Conservation (phyloP, 2,113 vertebrate species). For the Telmatochromis sp. region DNA sequence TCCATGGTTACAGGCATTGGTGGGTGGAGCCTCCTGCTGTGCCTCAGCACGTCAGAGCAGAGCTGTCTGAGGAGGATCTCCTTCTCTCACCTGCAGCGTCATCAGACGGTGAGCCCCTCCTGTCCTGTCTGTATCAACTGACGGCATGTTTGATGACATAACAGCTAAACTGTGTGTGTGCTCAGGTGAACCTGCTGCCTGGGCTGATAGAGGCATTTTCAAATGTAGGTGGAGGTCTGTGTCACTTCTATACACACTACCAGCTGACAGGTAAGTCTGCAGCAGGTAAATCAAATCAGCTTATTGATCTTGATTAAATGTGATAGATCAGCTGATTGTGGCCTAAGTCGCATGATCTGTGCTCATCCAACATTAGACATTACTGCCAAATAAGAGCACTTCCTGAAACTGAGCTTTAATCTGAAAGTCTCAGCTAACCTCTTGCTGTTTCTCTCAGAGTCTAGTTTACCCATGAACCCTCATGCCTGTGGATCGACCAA, state of each 20-base stretch:
- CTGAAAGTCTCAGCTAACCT: background rate
- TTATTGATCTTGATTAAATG: background rate
- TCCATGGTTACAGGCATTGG: conserved; percentile 4
- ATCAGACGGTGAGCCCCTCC: conserved; percentile 78
- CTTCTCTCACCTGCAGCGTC: conserved; percentile 61
- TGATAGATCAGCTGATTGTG: background rate
- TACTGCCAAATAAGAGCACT: background rate
- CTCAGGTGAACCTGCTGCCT: conserved; percentile 84
- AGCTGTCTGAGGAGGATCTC: conserved; percentile 74
- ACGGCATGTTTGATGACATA: background rate
- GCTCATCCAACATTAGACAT: background rate
- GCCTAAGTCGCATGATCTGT: background rate
- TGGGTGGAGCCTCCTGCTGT: conserved; percentile 82
- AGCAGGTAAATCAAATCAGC: background rate
- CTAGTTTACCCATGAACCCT: conserved; percentile 62
- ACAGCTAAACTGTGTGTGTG: background rate
- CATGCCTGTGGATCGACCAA: conserved; percentile 64
- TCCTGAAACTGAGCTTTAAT: background rate
- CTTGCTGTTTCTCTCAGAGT: background rate
- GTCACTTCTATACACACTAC: conserved; percentile 61
- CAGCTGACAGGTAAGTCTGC: conserved; percentile 77
- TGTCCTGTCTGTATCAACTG: background rate
- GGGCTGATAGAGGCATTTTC: conserved; percentile 79
- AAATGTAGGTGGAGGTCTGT: conserved; percentile 77
- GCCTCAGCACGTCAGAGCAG: conserved; percentile 69